Base-by-base conservation (phyloP, 53 echinoderm and acorn worm genomes). In the Pentamera pediparva region DNA sequence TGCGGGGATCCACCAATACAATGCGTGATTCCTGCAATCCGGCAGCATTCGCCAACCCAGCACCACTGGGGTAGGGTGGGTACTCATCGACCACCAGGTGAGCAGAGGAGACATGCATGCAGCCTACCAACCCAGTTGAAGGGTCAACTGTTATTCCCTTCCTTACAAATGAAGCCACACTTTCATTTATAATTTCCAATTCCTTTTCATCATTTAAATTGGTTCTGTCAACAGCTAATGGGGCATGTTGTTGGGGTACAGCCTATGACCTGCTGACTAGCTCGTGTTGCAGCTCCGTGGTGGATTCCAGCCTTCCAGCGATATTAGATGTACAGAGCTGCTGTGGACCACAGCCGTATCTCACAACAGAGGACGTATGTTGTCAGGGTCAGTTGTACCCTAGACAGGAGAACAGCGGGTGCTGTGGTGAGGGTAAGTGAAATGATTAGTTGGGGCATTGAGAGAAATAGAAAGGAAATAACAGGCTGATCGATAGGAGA, bases 331-430 rank as follows among this genome's bases (percentile, higher is more conserved):
- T 89, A 24, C 80, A 83, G 39, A 59, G 22, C 24, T 94, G 94
- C 72, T 94, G 94, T 69, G 74, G 74, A 19, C 10, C 28, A 4
- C 34, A 58, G 27, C 77, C 90, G 2, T 94, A 78, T 59, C 69
- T 85, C 33, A 75, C 80, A 45, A 84, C 76, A 0, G 78, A 87
- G 26, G 79, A 94, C 32, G 69, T 94, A 24, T 94, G 94, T 62
- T 95, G 95, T 73, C 21, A 78, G 26, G 87, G 73, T n/a, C 15
- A 37, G n/a, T 79, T 91, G 5, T 76, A 77, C 62, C 33, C 39
- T 20, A 84, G 65, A 74, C 69, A 57, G 12, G 70, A 65, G 6
- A 62, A 69, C 34, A 29, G 60, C 2, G 69, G 76, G 18, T 92
- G 92, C 47, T 92, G 92, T 75, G 92, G 92, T 22, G 37, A 25